Evolutionary conservation across 2,797 vertebrate genomes (phyloP), one percentile per base, ranked within the genome.

Genomic region (Dicrostonyx torquatus): DNA sequence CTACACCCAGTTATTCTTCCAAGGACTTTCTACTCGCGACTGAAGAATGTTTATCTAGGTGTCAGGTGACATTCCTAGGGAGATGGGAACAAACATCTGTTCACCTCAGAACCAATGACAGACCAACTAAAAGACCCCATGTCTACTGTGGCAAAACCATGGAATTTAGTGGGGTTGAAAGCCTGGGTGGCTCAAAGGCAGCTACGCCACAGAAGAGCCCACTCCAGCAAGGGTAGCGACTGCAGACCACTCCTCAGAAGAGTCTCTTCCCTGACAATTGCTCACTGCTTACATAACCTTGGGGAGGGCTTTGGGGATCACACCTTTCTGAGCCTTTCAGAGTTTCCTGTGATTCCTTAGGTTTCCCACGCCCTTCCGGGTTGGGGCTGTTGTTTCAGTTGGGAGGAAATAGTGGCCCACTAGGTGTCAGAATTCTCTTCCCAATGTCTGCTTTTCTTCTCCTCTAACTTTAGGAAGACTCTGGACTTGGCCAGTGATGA

Each of bases 1-100:
- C 53, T 37, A 87, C 40, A 15, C 37, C 75, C 80, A 79, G 62
- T 53, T 85, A 72, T 89, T 83, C 58, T 94, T 90, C 26, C 87
- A 87, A 94, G 48, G 78, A 55, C 29, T 84, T 95, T 87, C 70
- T 60, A 43, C 48, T 45, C 31, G 15, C 10, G 62, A 75, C 29
- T 34, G 29, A 53, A 82, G 60, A 31, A 26, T 92, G 64, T 22
- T 22, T 78, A 48, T 87, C 29, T 79, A 66, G 72, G 40, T 76
- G 55, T 62, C 37, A 34, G 29, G 50, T 88, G 86, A 48, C 43
- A 48, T 64, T 62, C 60, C 53, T 60, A 55, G 70, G 53, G 37
- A 75, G 86, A 88, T 48, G 40, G 48, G 31, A 60, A 62, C 29
- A 76, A 45, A 76, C 22, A n/a, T 62, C 72, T 88, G 26, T 60